phyloP scores from a whole-genome alignment of 2,113 vertebrate genomes.

The Motacilla tschutschensis region DNA sequence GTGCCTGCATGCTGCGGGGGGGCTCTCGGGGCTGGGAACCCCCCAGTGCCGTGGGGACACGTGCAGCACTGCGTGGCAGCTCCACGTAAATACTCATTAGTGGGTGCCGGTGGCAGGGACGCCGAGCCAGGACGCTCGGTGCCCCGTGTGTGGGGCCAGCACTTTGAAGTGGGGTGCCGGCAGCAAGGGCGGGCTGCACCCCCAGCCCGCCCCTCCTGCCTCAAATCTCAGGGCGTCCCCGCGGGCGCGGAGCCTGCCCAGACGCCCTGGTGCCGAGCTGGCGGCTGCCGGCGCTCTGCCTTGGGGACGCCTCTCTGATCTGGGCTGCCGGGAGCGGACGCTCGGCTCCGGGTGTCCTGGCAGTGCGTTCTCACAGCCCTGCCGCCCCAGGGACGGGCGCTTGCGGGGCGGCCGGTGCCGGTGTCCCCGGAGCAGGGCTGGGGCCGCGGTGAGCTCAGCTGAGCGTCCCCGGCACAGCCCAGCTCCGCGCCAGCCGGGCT shows the following conservation, averaged over 20 bases:
- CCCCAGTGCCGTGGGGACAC: not conserved
- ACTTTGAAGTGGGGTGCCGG: not conserved
- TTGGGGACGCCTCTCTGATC: not conserved
- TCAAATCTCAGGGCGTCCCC: not conserved
- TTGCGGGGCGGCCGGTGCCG: not conserved
- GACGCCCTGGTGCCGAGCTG: not conserved
- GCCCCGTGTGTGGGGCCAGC: not conserved
- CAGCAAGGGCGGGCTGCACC: not conserved
- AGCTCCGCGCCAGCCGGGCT: not conserved
- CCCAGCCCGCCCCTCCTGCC: not conserved
- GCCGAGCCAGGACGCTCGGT: not conserved
- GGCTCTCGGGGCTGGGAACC: not conserved
- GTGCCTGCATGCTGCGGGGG: accelerated
- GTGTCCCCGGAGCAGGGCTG: not conserved
- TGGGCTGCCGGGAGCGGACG: not conserved
- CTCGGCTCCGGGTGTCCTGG: not conserved
- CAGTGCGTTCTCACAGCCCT: not conserved
- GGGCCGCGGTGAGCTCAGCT: not conserved
- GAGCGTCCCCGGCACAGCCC: not conserved
- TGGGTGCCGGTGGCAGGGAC: not conserved
- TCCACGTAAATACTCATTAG: not conserved
- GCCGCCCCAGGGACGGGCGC: not conserved
- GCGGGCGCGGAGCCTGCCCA: not conserved
- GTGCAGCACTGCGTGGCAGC: not conserved
- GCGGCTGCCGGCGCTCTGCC: not conserved